Evolutionary conservation across 2,888 invertebrate genomes (phyloP), one percentile per base, ranked within the genome.

Genomic region (Ornithoptera alexandrae): DNA sequence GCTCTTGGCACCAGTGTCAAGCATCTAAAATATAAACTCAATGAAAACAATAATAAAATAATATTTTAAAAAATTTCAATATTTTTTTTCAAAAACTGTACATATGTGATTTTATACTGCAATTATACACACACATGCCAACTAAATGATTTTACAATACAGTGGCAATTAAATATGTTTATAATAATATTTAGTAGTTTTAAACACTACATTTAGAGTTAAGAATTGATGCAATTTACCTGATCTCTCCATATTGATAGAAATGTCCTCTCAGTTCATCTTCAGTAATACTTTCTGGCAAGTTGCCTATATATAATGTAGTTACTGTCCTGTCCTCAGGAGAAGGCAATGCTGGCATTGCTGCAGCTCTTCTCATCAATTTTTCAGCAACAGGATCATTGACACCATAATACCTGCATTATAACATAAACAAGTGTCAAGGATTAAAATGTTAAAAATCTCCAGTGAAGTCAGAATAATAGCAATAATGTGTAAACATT

Each of bases 171-270:
- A 30, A 30, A 30, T 30, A 5, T 30, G 30, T 5, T 30, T 30
- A 30, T 30, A 30, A 30, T 4, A 30, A 30, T 30, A 30, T 30
- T 3, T 15, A 15, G 46, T 15, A 8, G 10, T 46, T 46, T 46
- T 46, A 46, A 46, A 15, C 5, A 46, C 2, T 53, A n/a, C 6
- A n/a, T n/a, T 53, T 1, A n/a, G n/a, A n/a, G 18, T 53, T n/a
- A 18, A n/a, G 53, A 53, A n/a, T n/a, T 53, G n/a, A 1, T n/a
- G n/a, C 6, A 53, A 53, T 42, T 39, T 69, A 93, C 76, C 99
- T 95, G 72, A 99, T 98, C 89, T 99, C 99, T 20, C 99, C 99
- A 89, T 97, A 99, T 85, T 99, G 99, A 88, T 99, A 99, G 88
- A 99, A 99, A 81, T 99, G 97, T 82, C 99, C 98, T 74, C 97